phyloP scores from a whole-genome alignment of 2,797 vertebrate species.

The Glossophaga mutica region DNA sequence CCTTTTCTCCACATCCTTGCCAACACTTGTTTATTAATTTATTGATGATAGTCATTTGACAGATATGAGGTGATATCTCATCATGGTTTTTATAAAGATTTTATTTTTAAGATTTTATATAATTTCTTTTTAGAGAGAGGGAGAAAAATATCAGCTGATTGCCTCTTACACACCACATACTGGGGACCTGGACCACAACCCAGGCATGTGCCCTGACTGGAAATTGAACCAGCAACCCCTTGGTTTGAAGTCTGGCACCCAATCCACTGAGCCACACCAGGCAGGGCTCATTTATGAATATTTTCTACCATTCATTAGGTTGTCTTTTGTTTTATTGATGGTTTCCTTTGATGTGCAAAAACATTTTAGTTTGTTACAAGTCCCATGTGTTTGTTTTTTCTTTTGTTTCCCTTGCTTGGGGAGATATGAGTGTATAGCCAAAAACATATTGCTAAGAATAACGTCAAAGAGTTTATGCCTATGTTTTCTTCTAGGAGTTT shows the following conservation, averaged over 20 bases:
- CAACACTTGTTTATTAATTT: neutral
- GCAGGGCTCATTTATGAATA: neutral
- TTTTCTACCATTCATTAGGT: neutral
- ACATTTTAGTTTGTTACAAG: neutral
- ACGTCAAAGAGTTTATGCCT: neutral
- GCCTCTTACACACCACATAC: no score
- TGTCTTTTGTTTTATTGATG: neutral
- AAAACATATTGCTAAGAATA: neutral
- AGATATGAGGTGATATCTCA: neutral
- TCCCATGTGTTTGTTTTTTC: neutral
- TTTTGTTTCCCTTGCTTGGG: neutral
- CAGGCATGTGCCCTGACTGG: no score
- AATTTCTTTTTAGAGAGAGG: no score
- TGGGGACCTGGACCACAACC: no score
- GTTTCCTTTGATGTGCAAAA: neutral
- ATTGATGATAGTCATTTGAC: neutral
- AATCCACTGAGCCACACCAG: no score
- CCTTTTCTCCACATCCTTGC: neutral
- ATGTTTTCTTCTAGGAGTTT: neutral
- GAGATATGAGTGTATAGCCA: neutral
- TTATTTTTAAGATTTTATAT: no score
- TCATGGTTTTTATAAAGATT: neutral
- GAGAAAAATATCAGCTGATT: no score
- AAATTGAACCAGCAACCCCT: no score
- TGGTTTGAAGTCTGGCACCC: no score